Percentiles rank a stretch among this genome's conserved stretches.
These are phyloP conservation scores for Pseudomugil tenellus DNA, from an alignment of 2,797 vertebrate species.

Conservation along the genomic window DNA sequence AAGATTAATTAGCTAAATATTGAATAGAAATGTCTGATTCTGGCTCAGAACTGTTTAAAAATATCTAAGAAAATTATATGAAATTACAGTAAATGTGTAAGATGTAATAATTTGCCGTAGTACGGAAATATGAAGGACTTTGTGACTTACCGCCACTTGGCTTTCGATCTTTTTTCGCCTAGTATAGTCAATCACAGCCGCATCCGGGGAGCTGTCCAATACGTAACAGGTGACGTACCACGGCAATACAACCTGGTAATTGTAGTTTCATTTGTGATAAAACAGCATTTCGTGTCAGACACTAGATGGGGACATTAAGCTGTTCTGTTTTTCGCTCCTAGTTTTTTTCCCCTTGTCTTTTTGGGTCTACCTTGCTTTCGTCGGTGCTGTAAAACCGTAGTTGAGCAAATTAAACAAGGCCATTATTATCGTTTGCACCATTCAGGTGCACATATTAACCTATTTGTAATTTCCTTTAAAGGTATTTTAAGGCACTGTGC, in stretches of 20 bases:
- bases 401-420: background rate
- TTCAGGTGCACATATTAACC: background rate
- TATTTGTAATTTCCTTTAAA: background rate
- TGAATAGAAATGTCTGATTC: slow-evolving; percentile 6
- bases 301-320: slow-evolving; percentile 56
- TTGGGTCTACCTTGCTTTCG: background rate
- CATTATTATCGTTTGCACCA: background rate
- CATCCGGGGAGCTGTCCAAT: slow-evolving; percentile 82
- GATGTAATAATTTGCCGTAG: background rate
- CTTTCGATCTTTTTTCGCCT: slow-evolving; percentile 78
- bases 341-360: background rate
- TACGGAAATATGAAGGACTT: slow-evolving; percentile 44
- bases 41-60: accelerated
- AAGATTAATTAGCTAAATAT: slow-evolving; percentile 51
- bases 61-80: background rate
- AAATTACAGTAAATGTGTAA: background rate
- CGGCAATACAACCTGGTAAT: slow-evolving; percentile 45
- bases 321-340: background rate
- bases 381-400: background rate
- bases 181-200: slow-evolving; percentile 81
- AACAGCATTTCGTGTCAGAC: background rate
- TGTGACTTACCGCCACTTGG: slow-evolving; percentile 82
- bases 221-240: slow-evolving; percentile 60
- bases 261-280: slow-evolving; percentile 61
- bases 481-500: background rate